These are phyloP conservation scores for Crocallis elinguaria DNA, from an alignment of 2,888 invertebrate species.

Conservation along the genomic window DNA sequence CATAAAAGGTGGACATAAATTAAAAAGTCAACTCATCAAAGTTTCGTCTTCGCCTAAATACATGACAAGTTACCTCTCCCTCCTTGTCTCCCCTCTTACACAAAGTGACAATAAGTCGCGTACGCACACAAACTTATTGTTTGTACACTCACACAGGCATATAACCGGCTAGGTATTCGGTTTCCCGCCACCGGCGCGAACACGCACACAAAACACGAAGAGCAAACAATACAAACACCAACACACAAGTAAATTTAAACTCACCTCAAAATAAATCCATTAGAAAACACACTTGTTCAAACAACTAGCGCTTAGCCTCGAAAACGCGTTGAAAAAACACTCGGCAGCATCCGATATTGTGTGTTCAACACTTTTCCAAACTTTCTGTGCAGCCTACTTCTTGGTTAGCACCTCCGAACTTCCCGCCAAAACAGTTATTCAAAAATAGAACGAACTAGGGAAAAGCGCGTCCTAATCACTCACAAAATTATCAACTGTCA, in stretches of 20 bases:
- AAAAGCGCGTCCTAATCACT: constrained; percentile 39
- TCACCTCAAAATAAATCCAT: constrained; percentile 86
- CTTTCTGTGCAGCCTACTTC: constrained; percentile 74
- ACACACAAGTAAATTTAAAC: constrained; percentile 84
- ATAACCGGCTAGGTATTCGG: constrained; percentile 80
- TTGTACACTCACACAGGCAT: constrained; percentile 74
- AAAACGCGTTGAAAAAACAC: constrained; percentile 85
- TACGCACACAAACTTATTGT: constrained; percentile 69
- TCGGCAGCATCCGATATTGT: constrained; percentile 72
- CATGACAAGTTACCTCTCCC: constrained; percentile 82
- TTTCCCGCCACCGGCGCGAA: constrained; percentile 82
- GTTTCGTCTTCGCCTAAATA: constrained; percentile 81
- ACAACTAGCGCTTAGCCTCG: constrained; percentile 85
- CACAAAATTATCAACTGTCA: constrained; percentile 45
- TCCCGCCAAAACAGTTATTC: constrained; percentile 68
- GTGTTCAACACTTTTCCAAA: constrained; percentile 80
- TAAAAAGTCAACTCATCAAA: constrained; percentile 81
- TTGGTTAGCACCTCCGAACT: constrained; percentile 57
- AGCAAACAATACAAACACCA: constrained; percentile 84
- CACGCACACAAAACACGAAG: constrained; percentile 81
- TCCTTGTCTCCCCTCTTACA: constrained; percentile 77
- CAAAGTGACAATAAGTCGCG: constrained; percentile 82
- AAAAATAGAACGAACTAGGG: constrained; percentile 52
- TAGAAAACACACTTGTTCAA: constrained; percentile 86
- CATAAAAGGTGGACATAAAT: constrained; percentile 70